Conservation (phyloP, 1,140 invertebrate species). For the Campoletis sonorensis region DNA sequence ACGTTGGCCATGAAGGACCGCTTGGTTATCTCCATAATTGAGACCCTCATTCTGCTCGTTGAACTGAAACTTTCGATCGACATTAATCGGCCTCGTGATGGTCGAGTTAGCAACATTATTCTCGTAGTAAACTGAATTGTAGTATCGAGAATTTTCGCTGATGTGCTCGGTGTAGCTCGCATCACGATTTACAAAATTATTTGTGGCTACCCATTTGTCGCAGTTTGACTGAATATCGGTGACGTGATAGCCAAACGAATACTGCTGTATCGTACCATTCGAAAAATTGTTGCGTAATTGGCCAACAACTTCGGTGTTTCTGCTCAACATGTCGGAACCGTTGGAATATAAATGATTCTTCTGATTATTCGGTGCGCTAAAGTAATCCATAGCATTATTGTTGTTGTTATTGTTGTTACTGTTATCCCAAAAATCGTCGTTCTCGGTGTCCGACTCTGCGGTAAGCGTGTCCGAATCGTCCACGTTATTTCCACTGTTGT, state of each 20-base stretch:
- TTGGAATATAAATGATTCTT: slow-evolving; percentile 24
- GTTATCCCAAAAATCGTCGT: slow-evolving; percentile 56
- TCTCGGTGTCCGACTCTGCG: slow-evolving; percentile 69
- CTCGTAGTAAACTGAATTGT: slow-evolving; percentile 59
- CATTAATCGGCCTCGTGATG: neutral
- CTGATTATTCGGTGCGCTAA: slow-evolving; percentile 2
- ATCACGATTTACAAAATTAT: slow-evolving; percentile 54
- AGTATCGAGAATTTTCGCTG: slow-evolving; percentile 50
- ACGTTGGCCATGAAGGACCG: slow-evolving; percentile 35
- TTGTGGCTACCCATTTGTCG: slow-evolving; percentile 64
- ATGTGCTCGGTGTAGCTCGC: slow-evolving; percentile 31
- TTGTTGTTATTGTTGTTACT: slow-evolving; percentile 37
- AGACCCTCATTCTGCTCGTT: slow-evolving; percentile 37
- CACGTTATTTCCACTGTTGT: slow-evolving; percentile 50
- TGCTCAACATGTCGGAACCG: neutral
- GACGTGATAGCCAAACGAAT: slow-evolving; percentile 46
- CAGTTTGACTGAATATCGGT: slow-evolving; percentile 63
- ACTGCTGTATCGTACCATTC: slow-evolving; percentile 52
- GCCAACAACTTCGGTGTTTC: slow-evolving; percentile 36
- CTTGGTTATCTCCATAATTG: slow-evolving; percentile 51
- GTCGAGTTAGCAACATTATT: slow-evolving; percentile 20
- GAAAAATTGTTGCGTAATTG: slow-evolving; percentile 51
- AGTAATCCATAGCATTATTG: slow-evolving; percentile 34
- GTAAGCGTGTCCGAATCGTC: slow-evolving; percentile 73
- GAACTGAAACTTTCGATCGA: slow-evolving; percentile 45